Percentiles rank a stretch among this genome's conserved stretches.
phyloP scores from a whole-genome alignment of 2,888 invertebrate species.

The Lasioglossum calceatum region DNA sequence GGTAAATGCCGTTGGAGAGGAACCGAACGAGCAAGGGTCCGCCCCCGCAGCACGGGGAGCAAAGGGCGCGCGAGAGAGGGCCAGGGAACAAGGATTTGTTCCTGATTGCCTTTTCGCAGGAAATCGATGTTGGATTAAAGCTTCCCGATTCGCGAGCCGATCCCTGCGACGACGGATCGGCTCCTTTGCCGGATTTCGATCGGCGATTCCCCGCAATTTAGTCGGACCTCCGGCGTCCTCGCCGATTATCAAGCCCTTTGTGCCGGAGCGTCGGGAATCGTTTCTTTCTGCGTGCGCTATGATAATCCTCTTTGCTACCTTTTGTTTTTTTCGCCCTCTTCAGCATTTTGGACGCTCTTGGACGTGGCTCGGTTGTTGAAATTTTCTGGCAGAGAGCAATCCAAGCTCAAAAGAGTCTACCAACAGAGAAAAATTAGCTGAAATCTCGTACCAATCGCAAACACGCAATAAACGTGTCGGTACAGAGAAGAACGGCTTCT shows the following conservation, averaged over 20 bases:
- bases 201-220: constrained; percentile 52
- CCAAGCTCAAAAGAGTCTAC: not conserved
- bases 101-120: constrained; percentile 74
- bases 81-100: constrained; percentile 66
- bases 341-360: not conserved
- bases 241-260: constrained; percentile 47
- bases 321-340: not conserved
- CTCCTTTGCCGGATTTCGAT: constrained; percentile 55
- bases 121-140: constrained; percentile 76
- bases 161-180: constrained; percentile 34
- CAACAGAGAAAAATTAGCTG: not conserved
- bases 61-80: constrained; percentile 9
- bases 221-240: constrained; percentile 36
- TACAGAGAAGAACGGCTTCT: not conserved
- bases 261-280: constrained; percentile 12
- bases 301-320: not conserved
- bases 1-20: constrained; percentile 69
- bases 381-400: not conserved
- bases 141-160: constrained; percentile 68
- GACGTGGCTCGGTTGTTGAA: not conserved
- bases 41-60: not conserved
- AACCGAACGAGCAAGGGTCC: constrained; percentile 20
- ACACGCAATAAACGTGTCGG: not conserved
- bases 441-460: not conserved
- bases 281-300: constrained; percentile 22